Evolutionary conservation across 1,140 invertebrate species (phyloP).

Genomic region (Bombus fervidus): DNA sequence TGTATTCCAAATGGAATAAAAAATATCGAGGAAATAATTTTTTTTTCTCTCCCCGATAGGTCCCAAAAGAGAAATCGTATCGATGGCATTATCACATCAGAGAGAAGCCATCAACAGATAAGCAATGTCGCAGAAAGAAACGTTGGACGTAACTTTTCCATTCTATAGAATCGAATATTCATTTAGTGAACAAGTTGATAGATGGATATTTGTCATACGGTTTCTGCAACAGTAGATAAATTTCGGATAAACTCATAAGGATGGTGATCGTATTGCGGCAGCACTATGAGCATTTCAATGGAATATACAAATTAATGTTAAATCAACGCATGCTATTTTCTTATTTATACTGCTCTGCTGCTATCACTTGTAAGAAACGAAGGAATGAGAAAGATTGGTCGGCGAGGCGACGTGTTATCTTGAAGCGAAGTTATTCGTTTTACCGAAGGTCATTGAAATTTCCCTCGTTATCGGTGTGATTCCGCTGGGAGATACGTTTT

Average conservation of each 20-base stretch:
- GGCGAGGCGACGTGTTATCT: conserved; percentile 12
- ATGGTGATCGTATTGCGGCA: neutral
- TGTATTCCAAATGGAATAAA: neutral
- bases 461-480: conserved; percentile 44
- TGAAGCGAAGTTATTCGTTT: neutral
- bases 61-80: neutral
- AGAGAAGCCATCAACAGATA: neutral
- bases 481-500: conserved; percentile 32
- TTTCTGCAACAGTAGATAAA: neutral
- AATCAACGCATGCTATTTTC: neutral
- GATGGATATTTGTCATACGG: too few relatives aligned
- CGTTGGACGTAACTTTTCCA: neutral
- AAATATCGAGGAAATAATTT: neutral
- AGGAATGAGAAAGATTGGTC: neutral
- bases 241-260: neutral
- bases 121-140: neutral
- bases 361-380: neutral
- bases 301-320: neutral
- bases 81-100: neutral
- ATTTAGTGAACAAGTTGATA: neutral
- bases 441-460: conserved; percentile 25
- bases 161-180: neutral
- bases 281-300: neutral
- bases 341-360: neutral
- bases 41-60: too few relatives aligned